Evolutionary conservation across 2,797 vertebrate genomes (phyloP), one percentile per base, ranked within the genome.

Genomic region (Acanthis flammea): DNA sequence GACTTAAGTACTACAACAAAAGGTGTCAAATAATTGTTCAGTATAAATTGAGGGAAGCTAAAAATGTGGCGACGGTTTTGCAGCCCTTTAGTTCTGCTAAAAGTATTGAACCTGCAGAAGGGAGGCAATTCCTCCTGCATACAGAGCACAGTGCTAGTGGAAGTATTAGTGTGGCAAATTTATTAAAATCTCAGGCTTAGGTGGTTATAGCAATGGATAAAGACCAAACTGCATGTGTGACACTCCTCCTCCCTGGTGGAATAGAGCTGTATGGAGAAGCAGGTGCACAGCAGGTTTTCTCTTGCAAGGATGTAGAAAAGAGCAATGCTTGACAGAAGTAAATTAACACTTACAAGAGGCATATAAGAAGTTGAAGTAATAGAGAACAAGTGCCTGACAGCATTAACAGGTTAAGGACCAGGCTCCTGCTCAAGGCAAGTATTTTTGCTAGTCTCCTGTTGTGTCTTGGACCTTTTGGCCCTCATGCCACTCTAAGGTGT

Each of bases 231-330:
- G 6, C 14, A 8, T 1, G 9, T 3, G 6, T 39, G 22, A 55
- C 4, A 3, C 10, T 86, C 31, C 19, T 57, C 8, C 27, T 35
- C 1, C 35, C 27, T 63, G 51, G n/a, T 18, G 10, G 39, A 53
- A 39, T 16, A 74, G n/a, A 76, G 8, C 33, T 87, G 7, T 16
- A 5, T 5, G 15, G 71, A 83, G 30, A 47, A 82, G 22, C 8
- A 10, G 0, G 0, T 18, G 31, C 18, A 5, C 7, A 6, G 27
- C 33, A 80, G 42, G 47, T 51, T 30, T 25, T 73, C 54, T 7
- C 21, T 28, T 53, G 57, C 57, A 53, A 14, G 23, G 17, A 39
- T 27, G 7, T 19, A 6, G 42, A 50, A 80, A 91, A 61, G 14
- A 74, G 7, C 21, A 25, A 9, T 30, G 3, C 62, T 54, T 79